These are phyloP conservation scores for Nudaria mundana DNA, from an alignment of 2,888 invertebrate genomes.

Conservation along the genomic window DNA sequence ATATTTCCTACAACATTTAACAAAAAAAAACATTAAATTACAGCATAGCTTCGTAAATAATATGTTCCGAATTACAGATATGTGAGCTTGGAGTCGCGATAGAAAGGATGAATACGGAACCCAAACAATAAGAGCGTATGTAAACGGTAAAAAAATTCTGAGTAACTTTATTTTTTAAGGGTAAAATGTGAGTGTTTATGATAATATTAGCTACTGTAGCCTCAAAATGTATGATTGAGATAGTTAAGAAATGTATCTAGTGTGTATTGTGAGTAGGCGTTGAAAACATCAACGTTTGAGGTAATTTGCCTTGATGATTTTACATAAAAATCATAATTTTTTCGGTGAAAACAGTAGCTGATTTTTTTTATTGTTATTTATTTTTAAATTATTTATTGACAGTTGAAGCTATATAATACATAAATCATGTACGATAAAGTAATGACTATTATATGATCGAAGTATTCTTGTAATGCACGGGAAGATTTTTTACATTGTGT, in stretches of 20 bases:
- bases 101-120: too few relatives aligned
- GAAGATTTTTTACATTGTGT: too few relatives aligned
- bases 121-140: too few relatives aligned
- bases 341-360: too few relatives aligned
- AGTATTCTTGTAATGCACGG: too few relatives aligned
- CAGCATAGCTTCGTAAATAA: neutral
- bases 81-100: neutral
- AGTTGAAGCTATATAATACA: too few relatives aligned
- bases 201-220: constrained; percentile 4
- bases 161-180: neutral
- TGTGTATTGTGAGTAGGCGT: neutral
- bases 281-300: neutral
- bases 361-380: too few relatives aligned
- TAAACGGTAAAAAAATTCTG: neutral
- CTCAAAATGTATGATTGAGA: neutral
- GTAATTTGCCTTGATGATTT: too few relatives aligned
- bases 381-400: too few relatives aligned
- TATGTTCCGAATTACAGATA: neutral
- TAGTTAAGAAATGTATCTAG: constrained; percentile 1
- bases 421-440: too few relatives aligned
- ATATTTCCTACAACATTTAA: neutral
- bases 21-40: neutral
- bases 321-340: too few relatives aligned
- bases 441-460: too few relatives aligned
- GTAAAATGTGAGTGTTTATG: neutral